phyloP scores from a whole-genome alignment of 92 coral and sea anemone species.

The Isaurus tuberculatus region DNA sequence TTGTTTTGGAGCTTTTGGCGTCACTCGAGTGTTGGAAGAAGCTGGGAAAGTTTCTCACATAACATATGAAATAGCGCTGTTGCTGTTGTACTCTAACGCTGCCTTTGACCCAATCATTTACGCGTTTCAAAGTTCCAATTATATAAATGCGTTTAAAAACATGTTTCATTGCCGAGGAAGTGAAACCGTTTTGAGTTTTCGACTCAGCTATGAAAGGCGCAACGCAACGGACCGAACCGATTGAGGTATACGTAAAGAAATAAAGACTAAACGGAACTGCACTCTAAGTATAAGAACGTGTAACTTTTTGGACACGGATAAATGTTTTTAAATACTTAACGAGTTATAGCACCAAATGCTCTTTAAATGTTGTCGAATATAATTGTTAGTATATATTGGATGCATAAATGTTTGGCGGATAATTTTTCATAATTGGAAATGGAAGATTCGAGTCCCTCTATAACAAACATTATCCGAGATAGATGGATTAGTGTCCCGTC shows the following conservation, averaged over 20 bases:
- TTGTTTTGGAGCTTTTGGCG: conserved; percentile 61
- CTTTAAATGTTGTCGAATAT: no score
- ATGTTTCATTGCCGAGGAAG: neutral
- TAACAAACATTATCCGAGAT: no score
- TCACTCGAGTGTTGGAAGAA: conserved; percentile 32
- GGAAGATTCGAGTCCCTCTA: no score
- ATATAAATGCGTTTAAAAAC: conserved; percentile 55
- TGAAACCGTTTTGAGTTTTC: neutral
- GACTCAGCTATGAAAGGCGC: neutral
- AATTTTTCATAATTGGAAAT: no score
- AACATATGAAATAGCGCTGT: conserved; percentile 37
- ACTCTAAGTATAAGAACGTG: no score
- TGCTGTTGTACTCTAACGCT: conserved; percentile 55
- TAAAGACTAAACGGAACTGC: no score
- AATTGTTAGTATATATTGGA: no score
- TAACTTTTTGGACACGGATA: no score
- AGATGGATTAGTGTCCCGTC: no score
- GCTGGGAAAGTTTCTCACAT: conserved; percentile 12
- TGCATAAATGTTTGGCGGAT: no score
- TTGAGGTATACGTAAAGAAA: neutral
- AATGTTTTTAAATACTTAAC: no score
- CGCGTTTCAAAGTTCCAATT: conserved; percentile 65
- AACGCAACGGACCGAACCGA: neutral
- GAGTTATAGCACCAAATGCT: no score
- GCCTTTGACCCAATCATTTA: conserved; percentile 62